phyloP scores from a whole-genome alignment of 2,113 vertebrate genomes.

The Agapornis roseicollis region DNA sequence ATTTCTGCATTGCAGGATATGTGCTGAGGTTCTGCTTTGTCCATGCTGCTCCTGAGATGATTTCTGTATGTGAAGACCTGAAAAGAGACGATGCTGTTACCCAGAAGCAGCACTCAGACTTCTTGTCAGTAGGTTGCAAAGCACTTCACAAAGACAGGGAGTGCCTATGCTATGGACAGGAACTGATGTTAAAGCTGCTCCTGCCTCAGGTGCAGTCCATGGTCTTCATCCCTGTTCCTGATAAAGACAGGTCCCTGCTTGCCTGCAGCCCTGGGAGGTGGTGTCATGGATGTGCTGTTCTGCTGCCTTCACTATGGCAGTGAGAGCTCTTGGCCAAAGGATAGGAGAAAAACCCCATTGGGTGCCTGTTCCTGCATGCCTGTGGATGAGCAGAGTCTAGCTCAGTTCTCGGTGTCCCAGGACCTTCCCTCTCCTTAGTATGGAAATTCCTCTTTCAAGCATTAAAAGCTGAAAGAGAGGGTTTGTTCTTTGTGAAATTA shows the following conservation, averaged over 20 bases:
- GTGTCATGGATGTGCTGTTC: neutral
- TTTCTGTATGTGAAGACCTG: neutral
- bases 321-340: neutral
- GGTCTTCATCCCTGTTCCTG: fast-evolving
- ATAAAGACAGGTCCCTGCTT: neutral
- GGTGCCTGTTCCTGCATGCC: neutral
- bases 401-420: fast-evolving
- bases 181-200: neutral
- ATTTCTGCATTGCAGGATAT: neutral
- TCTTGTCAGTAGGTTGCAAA: neutral
- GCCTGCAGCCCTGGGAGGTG: neutral
- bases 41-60: neutral
- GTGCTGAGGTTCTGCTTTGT: neutral
- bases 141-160: fast-evolving
- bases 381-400: fast-evolving
- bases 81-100: neutral
- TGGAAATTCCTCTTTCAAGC: neutral
- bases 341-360: fast-evolving
- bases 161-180: neutral
- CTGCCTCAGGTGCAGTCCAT: neutral
- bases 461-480: neutral
- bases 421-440: neutral
- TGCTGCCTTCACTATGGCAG: neutral
- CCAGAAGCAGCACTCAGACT: neutral
- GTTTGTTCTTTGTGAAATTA: neutral